Conservation (phyloP, 1,140 invertebrate genomes). For the Macrosteles quadrilineatus region DNA sequence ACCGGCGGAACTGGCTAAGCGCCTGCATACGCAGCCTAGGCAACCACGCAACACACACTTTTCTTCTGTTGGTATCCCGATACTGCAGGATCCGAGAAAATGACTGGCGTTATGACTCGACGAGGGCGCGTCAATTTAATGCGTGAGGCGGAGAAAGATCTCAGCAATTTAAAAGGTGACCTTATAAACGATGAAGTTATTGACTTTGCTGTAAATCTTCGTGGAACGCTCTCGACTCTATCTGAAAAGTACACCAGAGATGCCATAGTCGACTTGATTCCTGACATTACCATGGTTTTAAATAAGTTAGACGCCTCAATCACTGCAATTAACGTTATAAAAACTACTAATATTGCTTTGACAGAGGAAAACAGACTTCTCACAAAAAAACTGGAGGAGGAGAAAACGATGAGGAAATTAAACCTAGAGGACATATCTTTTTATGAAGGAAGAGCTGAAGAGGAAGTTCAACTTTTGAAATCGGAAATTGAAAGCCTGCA, state of each 20-base stretch:
- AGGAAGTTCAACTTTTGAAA: slow-evolving; percentile 7
- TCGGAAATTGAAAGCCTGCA: slow-evolving; percentile 1
- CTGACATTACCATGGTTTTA: not conserved
- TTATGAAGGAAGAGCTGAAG: slow-evolving; percentile 1
- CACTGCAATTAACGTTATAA: not conserved
- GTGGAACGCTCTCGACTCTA: not conserved
- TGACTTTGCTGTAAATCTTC: not conserved
- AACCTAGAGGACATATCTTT: not conserved
- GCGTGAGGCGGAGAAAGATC: not conserved
- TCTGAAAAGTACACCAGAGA: not conserved
- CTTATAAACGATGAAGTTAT: slow-evolving; percentile 6
- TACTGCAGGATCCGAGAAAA: too few relatives aligned
- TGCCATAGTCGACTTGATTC: slow-evolving; percentile 8
- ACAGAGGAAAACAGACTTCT: slow-evolving; percentile 15
- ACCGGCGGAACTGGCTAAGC: too few relatives aligned
- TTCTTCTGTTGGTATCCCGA: too few relatives aligned
- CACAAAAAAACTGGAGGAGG: not conserved
- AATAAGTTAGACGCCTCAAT: not conserved
- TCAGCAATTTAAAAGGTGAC: not conserved
- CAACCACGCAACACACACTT: too few relatives aligned
- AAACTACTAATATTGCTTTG: not conserved
- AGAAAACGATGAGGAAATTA: slow-evolving; percentile 7
- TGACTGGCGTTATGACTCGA: not conserved
- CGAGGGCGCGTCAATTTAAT: not conserved
- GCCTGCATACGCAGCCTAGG: too few relatives aligned